Conservation (phyloP, 2,888 invertebrate species). For the Hirtodrosophila trivittata region DNA sequence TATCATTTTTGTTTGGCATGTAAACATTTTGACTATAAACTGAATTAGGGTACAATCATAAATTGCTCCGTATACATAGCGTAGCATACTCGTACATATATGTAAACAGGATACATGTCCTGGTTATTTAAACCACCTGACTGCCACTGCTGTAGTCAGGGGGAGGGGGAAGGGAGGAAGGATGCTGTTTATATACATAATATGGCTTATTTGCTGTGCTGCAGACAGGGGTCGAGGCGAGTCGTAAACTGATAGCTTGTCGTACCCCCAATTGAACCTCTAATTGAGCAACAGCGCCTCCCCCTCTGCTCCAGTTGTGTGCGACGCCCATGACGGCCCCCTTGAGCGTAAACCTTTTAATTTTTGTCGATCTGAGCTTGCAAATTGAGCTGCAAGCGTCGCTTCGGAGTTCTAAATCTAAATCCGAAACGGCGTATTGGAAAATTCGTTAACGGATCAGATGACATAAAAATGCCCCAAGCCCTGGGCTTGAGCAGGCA, state of each 20-base stretch:
- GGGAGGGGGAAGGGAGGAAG: no score
- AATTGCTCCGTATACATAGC: constrained; percentile 50
- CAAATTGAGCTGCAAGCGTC: background rate
- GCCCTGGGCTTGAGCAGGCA: no score
- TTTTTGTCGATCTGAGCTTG: background rate
- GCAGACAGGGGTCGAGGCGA: no score
- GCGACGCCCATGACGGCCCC: no score
- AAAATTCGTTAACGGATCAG: constrained; percentile 67
- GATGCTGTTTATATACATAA: background rate
- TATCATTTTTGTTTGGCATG: constrained; percentile 64
- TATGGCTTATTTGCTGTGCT: background rate
- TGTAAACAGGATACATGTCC: constrained; percentile 1
- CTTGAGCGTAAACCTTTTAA: background rate
- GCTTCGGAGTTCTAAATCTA: no score
- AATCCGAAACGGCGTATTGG: constrained; percentile 69
- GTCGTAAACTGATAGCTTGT: background rate
- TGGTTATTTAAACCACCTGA: background rate
- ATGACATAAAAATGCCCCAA: constrained; percentile 66
- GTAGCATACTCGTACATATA: constrained; percentile 1
- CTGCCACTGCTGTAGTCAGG: background rate
- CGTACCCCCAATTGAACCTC: no score
- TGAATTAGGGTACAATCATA: constrained; percentile 77
- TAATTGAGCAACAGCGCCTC: background rate
- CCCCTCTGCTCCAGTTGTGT: no score
- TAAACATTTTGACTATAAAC: constrained; percentile 77